phyloP scores from a whole-genome alignment of 2,113 vertebrate species.

The Cyprinodon variegatus region DNA sequence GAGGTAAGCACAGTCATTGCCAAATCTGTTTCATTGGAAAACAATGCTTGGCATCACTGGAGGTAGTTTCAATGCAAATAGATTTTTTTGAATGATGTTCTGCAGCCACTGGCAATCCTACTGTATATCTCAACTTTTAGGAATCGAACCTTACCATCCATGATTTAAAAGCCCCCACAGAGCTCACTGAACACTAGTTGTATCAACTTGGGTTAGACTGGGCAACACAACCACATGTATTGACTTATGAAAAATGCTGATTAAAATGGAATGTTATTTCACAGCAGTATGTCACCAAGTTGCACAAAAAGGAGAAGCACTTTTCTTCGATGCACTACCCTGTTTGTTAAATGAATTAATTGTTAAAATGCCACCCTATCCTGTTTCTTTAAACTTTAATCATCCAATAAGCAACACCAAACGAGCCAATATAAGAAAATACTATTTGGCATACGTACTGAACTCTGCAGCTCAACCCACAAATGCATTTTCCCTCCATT shows the following conservation, averaged over 20 bases:
- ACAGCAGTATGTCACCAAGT: neutral
- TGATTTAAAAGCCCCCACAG: no score
- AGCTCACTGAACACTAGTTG: neutral
- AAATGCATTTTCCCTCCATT: neutral
- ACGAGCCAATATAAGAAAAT: neutral
- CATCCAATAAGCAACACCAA: neutral
- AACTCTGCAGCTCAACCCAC: neutral
- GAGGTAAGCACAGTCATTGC: no score
- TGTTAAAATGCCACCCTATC: neutral
- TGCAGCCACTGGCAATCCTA: neutral
- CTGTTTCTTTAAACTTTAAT: neutral
- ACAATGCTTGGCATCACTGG: neutral
- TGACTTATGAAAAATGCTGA: neutral
- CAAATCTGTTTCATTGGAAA: neutral
- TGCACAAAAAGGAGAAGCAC: neutral
- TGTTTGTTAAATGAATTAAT: neutral
- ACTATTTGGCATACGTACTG: neutral
- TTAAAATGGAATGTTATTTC: neutral
- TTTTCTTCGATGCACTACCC: neutral
- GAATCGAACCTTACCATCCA: neutral
- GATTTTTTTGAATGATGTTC: no score
- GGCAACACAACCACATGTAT: neutral
- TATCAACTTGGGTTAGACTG: neutral
- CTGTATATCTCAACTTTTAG: neutral
- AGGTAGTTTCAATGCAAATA: neutral